A percentile compares a stretch with the other conserved stretches of the same genome.
phyloP scores from a whole-genome alignment of 1,140 invertebrate species.

The Drosophila pectinifera region DNA sequence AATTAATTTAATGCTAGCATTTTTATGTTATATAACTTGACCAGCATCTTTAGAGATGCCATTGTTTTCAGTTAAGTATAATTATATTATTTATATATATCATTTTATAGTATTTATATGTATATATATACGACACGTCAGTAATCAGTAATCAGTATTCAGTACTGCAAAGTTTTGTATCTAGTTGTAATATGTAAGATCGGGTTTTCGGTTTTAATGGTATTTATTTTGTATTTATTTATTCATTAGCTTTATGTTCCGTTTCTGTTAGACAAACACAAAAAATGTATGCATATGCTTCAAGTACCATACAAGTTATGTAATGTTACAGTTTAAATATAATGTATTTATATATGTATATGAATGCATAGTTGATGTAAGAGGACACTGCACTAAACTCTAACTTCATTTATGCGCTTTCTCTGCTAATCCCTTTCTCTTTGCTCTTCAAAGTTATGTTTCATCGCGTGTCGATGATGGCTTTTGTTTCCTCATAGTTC shows the following conservation, averaged over 20 bases:
- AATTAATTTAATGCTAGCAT: conserved; percentile 73
- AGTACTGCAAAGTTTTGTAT: conserved; percentile 67
- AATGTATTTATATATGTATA: conserved; percentile 29
- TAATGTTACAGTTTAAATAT: conserved; percentile 47
- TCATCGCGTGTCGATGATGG: conserved; percentile 20
- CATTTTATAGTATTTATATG: conserved; percentile 22
- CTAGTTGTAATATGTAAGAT: conserved; percentile 36
- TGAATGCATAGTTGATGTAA: conserved; percentile 47
- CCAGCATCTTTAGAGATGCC: conserved; percentile 33
- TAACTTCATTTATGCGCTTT: conserved; percentile 23
- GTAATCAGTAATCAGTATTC: conserved; percentile 45
- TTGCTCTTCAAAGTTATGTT: conserved; percentile 15
- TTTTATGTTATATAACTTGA: conserved; percentile 56
- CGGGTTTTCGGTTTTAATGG: conserved; percentile 15
- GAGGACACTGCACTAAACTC: conserved; percentile 33
- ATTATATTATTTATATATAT: conserved; percentile 50
- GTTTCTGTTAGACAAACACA: conserved; percentile 31
- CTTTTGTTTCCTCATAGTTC: conserved; percentile 16
- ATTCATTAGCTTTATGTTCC: conserved; percentile 32
- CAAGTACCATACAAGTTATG: conserved; percentile 43
- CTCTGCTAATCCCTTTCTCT: conserved; percentile 5
- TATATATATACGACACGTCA: conserved; percentile 46
- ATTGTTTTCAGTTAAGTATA: conserved; percentile 44
- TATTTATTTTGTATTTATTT: conserved; percentile 38
- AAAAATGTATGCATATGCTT: conserved; percentile 50